Evolutionary conservation across 2,888 invertebrate genomes (phyloP).

Genomic region (Petrolisthes manimaculis): DNA sequence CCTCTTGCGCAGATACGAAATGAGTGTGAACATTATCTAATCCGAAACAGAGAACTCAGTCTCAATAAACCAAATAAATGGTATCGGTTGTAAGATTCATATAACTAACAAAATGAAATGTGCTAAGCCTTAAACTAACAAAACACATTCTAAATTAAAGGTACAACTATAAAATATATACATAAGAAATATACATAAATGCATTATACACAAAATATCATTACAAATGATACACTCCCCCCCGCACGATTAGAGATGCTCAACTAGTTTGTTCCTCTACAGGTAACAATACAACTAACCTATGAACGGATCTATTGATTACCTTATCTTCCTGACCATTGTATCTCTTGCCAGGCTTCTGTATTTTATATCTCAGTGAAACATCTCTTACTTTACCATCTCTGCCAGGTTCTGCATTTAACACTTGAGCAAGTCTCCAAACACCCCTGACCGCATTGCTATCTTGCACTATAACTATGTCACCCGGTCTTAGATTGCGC

Average conservation of each 20-base stretch:
- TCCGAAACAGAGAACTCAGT: too few relatives aligned
- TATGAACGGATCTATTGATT: not conserved
- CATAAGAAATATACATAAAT: too few relatives aligned
- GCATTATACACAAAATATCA: too few relatives aligned
- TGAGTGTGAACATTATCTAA: too few relatives aligned
- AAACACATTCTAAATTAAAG: too few relatives aligned
- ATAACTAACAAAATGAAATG: too few relatives aligned
- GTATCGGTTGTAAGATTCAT: too few relatives aligned
- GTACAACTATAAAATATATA: too few relatives aligned
- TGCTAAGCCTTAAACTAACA: too few relatives aligned
- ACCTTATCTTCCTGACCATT: not conserved
- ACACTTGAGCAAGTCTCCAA: conserved; percentile 24
- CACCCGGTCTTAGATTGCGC: conserved; percentile 7
- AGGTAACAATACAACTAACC: not conserved
- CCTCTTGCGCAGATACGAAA: too few relatives aligned
- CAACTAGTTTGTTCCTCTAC: not conserved
- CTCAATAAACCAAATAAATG: too few relatives aligned
- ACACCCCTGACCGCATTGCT: conserved; percentile 13
- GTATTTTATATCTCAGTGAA: conserved; percentile 13
- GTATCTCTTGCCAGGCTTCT: not conserved
- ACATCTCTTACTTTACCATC: conserved; percentile 20
- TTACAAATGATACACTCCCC: not conserved
- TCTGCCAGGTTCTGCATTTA: not conserved
- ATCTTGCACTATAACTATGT: conserved; percentile 26
- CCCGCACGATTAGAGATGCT: not conserved